These are phyloP conservation scores for Escarpia spicata DNA, from an alignment of 2,888 invertebrate species.

Conservation along the genomic window DNA sequence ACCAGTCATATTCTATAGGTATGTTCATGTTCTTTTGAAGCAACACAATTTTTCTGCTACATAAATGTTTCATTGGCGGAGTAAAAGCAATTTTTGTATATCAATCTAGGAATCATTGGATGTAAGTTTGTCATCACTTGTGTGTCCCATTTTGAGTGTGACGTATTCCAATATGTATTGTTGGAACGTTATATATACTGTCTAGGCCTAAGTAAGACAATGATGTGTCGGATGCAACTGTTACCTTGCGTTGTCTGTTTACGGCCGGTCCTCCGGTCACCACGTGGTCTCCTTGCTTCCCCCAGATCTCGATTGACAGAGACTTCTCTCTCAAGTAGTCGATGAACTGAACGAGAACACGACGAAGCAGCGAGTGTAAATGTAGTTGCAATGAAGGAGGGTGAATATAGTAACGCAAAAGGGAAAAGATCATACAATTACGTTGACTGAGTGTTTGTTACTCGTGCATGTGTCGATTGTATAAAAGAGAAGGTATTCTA, in stretches of 20 bases:
- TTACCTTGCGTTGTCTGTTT: background rate
- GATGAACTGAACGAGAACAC: conserved; percentile 33
- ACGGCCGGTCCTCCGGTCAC: background rate
- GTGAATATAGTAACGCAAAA: background rate
- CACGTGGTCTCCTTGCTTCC: conserved; percentile 32
- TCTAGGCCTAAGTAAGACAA: background rate
- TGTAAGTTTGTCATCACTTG: background rate
- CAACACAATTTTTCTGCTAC: background rate
- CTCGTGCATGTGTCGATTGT: too few relatives aligned
- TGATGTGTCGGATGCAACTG: background rate
- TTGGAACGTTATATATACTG: background rate
- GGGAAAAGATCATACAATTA: background rate
- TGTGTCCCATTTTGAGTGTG: background rate
- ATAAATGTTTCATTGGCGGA: background rate
- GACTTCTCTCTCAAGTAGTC: conserved; percentile 38
- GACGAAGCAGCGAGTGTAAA: background rate
- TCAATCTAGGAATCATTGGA: background rate
- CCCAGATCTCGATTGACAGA: conserved; percentile 42
- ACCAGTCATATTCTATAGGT: background rate
- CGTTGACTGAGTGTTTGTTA: too few relatives aligned
- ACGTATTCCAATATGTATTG: background rate
- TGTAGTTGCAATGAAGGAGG: background rate
- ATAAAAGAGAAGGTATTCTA: too few relatives aligned
- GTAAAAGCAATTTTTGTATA: background rate
- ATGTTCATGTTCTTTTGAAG: background rate